phyloP scores from a whole-genome alignment of 2,888 invertebrate genomes.

The Sussaba pulchella region DNA sequence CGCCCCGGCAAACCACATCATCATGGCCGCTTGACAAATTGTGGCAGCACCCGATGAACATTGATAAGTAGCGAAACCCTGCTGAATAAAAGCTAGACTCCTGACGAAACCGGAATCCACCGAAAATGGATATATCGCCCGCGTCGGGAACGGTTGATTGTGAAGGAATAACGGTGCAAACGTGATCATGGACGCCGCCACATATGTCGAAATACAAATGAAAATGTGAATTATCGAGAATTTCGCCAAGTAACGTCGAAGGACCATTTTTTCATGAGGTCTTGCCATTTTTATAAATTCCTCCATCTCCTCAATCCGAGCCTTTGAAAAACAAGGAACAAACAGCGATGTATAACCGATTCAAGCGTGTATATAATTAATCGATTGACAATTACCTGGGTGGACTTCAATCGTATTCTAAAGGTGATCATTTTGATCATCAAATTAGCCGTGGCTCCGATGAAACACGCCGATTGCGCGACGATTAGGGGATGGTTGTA shows the following conservation, averaged over 20 bases:
- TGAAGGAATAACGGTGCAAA: constrained; percentile 59
- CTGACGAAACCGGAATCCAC: constrained; percentile 29
- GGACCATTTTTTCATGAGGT: constrained; percentile 20
- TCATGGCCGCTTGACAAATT: not conserved
- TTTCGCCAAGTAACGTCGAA: constrained; percentile 65
- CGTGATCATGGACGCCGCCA: constrained; percentile 57
- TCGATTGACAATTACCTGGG: constrained; percentile 64
- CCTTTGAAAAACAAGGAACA: constrained; percentile 9
- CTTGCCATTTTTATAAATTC: too few relatives aligned
- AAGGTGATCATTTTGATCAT: constrained; percentile 66
- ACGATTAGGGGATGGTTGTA: constrained; percentile 53
- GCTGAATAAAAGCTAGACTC: not conserved
- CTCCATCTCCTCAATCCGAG: constrained; percentile 62
- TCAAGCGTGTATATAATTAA: too few relatives aligned
- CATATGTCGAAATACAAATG: constrained; percentile 46
- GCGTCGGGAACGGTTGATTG: constrained; percentile 46
- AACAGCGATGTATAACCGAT: too few relatives aligned
- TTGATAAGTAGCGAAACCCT: not conserved
- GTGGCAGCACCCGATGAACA: not conserved
- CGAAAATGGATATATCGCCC: constrained; percentile 60
- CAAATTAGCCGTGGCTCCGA: constrained; percentile 65
- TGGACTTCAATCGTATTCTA: constrained; percentile 54
- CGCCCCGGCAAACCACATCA: constrained; percentile 62
- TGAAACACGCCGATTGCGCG: constrained; percentile 67
- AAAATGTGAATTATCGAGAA: constrained; percentile 48